Percentiles rank a stretch among this genome's conserved stretches.
Evolutionary conservation across 2,797 vertebrate species (phyloP).

Genomic region (Urosaurus nigricauda): DNA sequence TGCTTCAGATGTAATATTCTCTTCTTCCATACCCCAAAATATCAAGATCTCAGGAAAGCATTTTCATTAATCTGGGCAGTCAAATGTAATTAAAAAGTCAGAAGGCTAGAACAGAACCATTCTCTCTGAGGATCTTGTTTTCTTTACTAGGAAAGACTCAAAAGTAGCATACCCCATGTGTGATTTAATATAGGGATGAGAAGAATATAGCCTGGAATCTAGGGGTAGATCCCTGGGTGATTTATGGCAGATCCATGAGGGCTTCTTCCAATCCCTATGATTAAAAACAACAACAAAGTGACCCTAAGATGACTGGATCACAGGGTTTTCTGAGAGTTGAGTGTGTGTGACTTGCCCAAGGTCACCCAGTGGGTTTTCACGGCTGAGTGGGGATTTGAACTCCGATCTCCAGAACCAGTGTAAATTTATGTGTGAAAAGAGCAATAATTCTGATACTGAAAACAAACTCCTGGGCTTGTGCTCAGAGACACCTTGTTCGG

Average conservation of each 20-base stretch:
- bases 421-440: not conserved
- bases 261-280: not conserved
- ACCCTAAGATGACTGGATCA: too few relatives aligned
- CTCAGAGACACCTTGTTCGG: too few relatives aligned
- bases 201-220: not conserved
- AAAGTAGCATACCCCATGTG: not conserved
- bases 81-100: not conserved
- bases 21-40: not conserved
- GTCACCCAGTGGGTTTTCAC: too few relatives aligned
- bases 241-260: not conserved
- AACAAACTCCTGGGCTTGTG: not conserved
- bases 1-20: not conserved
- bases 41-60: not conserved
- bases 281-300: not conserved
- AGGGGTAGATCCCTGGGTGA: not conserved
- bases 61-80: not conserved
- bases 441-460: not conserved
- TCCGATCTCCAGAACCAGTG: not conserved
- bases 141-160: not conserved
- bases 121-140: not conserved
- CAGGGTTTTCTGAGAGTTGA: too few relatives aligned
- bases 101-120: not conserved
- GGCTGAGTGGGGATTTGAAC: too few relatives aligned
- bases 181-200: not conserved
- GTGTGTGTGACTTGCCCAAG: too few relatives aligned